Evolutionary conservation across 2,888 invertebrate genomes (phyloP), one percentile per base, ranked within the genome.

Genomic region (Temnothorax ravouxi): DNA sequence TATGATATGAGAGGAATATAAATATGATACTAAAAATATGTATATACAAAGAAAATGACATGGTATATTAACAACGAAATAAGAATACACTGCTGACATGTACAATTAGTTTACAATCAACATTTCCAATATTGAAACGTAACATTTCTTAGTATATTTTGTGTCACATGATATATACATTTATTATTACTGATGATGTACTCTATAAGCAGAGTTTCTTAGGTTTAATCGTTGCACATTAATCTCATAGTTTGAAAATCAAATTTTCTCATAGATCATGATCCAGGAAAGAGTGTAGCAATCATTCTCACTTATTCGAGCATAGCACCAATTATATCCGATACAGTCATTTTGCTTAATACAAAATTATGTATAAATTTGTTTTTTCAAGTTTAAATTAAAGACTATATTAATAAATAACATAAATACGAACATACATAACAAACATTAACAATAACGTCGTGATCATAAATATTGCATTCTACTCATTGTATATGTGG

Each of bases 341-440:
- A 87, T 80, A 83, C 54, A 85, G 74, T 82, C 71, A 52, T 61
- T 59, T 82, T 59, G 18, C 18, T 67, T 62, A 54, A 25, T 64
- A 56, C 76, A 83, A 83, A 41, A 41, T 88, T 75, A 88, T 86
- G 88, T 8, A 87, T 87, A 85, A 66, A 88, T 77, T 88, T 86
- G 64, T 86, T 61, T 86, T 66, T 84, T 59, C 66, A 76, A 76
- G 66, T 79, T 88, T 86, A 88, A 88, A 88, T 84, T 88, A 84
- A 86, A 77, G 69, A 72, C 85, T 83, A 87, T 83, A 87, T 75
- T 77, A 88, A 88, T 86, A 89, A 88, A 86, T 88, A 88, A 87
- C 77, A 87, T 83, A 76, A 86, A 81, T 86, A 86, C 61, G 79
- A 74, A 77, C 44, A 59, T 29, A 38, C 47, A 18, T 84, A 89